Evolutionary conservation across 2,888 invertebrate species (phyloP), one percentile per base, ranked within the genome.

Genomic region (Hymenopus coronatus): DNA sequence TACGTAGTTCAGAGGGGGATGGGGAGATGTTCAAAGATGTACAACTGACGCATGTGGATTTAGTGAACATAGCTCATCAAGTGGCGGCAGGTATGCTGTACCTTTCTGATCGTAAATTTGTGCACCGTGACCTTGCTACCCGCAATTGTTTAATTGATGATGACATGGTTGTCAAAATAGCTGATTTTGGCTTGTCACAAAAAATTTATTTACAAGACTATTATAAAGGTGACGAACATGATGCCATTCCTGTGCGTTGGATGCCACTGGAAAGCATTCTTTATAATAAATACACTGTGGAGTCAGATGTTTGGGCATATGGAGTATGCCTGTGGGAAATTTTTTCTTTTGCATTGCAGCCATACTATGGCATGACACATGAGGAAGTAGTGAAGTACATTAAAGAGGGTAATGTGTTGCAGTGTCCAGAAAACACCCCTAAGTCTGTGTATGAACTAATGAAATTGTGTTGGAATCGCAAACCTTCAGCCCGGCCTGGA

Each of bases 241-340:
- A 98, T 93, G 98, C 98, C 27, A 98, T 99, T 91, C 99, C 99
- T 81, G 98, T 99, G 33, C 95, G 99, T 93, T 99, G 99, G 99
- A 99, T 99, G 98, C 99, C 99, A 30, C 94, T 98, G 90, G 99
- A 99, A 93, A 98, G 98, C 93, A 98, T 99, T 93, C 94, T 99
- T 88, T 98, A 98, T 93, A 99, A 98, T 93, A 98, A 98, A 93
- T 99, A 98, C 93, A 98, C 99, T 25, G 95, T 98, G 90, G 98
- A 99, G 93, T 98, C 98, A 20, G 99, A 99, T 94, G 98, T 99
- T 1, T 99, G 99, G 99, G 98, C 99, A 25, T 99, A 97, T 94
- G 99, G 98, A 88, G 98, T 99, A 28, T 97, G 98, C 92, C 94
- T 99, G 84, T 99, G 99, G 99, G 99, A 99, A 94, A 98, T 99